Base-by-base conservation (phyloP, 2,113 vertebrate genomes). In the Calyptomena viridis region DNA sequence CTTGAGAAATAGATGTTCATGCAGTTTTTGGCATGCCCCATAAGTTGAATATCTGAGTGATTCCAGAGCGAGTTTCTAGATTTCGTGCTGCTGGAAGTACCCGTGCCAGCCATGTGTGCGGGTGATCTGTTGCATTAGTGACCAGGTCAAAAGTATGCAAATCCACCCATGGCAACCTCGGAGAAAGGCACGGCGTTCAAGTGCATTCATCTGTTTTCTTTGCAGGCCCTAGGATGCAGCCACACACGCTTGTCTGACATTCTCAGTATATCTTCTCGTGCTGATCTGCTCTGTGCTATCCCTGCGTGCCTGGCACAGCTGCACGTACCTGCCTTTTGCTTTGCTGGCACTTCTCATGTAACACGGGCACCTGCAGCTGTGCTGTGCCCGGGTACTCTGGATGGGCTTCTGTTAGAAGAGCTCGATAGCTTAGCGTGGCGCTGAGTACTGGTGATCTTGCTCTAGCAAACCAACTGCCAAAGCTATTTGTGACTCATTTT, bases 261-360 rank as follows among this genome's bases (percentile, higher is more conserved):
- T 42, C 40, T 39, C 14, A 4, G 53, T 9, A 11, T 37, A 2
- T 27, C 31, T n/a, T 3, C 46, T 60, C 14, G 40, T 40, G 75
- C 39, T 15, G 15, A 11, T 28, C 31, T 27, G 30, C 58, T 71
- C 59, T 12, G 52, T 14, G 24, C 59, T 69, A 2, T 22, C 27
- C 27, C 28, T 27, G 2, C 0, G 0, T 56, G 35, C 55, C 31
- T 28, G 67, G 58, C 2, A 7, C 58, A 30, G 77, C 33, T 30
- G 72, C 44, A 27, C 72, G 73, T 47, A 21, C 62, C 35, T 71
- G 58, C 58, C 33, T 55, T 37, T n/a, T 55, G 69, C 69, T 74
- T 14, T 49, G 59, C 81, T 81, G 64, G 67, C 33, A 11, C 44
- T 47, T 76, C 2, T 4, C 11, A 0, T 0, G 2, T 42, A 13